Evolutionary conservation across 1,140 invertebrate genomes (phyloP), one percentile per base, ranked within the genome.

Genomic region (Tachypleus tridentatus): DNA sequence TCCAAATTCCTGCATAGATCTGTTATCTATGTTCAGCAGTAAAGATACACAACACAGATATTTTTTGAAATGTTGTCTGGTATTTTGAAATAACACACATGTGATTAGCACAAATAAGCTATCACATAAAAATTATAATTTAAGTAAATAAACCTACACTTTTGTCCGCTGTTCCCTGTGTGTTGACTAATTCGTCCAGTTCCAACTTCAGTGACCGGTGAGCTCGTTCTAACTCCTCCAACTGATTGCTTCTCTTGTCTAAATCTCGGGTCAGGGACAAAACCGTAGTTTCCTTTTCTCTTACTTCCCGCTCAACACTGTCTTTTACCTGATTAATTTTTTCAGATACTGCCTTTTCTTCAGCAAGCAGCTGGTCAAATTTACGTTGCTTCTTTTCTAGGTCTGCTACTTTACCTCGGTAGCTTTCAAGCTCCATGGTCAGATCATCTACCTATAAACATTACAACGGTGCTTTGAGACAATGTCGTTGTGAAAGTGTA

Each of bases 351-450:
- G 80, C 78, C 71, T 97, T 95, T 76, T 98, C 95, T 76, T 98
- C 95, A 4, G 89, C 86, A 4, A 98, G 81, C 65, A 90, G 83
- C 79, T 97, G 95, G 75, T 99, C 97, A 77, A 99, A 99, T 78
- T 95, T 98, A 78, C 95, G 88, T 75, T 98, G 95, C 75, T 94
- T 96, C 84, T 98, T 98, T 75, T 98, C 95, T 64, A 97, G 75
- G 73, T 96, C 92, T 51, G 86, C 79, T 5, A 79, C 77, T 77
- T 95, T 95, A 56, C 87, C 84, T 59, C 92, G 82, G 75, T 97
- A 93, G 11, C 86, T 84, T 76, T 97, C 94, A 68, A 98, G 77
- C 67, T 97, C 94, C 6, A 79, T 74, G 60, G 71, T 79, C 50
- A 78, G 59, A 72, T 81, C 80, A 64, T 80, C 80, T 11, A 80